Conservation (phyloP, 2,113 vertebrate species). For the Anolis sagrei region DNA sequence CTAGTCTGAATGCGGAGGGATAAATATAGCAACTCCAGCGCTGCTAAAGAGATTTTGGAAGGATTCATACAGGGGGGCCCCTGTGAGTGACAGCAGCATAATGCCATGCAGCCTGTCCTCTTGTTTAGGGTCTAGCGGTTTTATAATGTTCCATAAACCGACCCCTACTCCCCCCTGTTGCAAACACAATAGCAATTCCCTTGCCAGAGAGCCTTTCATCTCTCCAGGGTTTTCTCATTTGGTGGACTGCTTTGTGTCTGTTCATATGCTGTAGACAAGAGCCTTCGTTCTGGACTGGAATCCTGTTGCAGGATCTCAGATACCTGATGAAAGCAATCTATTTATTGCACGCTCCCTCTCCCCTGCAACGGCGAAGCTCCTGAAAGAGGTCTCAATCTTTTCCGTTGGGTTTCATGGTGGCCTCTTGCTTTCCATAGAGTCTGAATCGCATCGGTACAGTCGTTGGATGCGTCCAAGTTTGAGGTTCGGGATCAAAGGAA, state of each 20-base stretch:
- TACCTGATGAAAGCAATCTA: slow-evolving; percentile 74
- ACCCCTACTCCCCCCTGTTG: neutral
- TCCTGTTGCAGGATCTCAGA: slow-evolving; percentile 33
- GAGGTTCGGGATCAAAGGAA: neutral
- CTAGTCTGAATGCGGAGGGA: neutral
- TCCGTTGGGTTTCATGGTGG: neutral
- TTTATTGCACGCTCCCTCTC: slow-evolving; percentile 65
- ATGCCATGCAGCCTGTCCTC: slow-evolving; percentile 32
- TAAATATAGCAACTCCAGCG: slow-evolving; percentile 67
- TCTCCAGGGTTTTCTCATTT: accelerated
- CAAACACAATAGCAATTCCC: neutral
- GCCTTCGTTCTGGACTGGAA: neutral
- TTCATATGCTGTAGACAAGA: slow-evolving; percentile 37
- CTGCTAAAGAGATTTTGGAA: slow-evolving; percentile 37
- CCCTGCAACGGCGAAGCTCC: neutral
- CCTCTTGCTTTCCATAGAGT: neutral
- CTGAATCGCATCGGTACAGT: neutral
- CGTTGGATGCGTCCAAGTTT: neutral
- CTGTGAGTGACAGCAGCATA: slow-evolving; percentile 74
- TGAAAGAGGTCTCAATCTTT: slow-evolving; percentile 1
- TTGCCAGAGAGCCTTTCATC: neutral
- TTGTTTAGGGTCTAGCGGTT: slow-evolving; percentile 15
- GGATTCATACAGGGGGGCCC: neutral
- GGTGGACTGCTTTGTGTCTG: neutral
- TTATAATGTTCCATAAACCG: slow-evolving; percentile 57